Conservation (phyloP, 2,888 invertebrate species). For the Stratiomys singularior region DNA sequence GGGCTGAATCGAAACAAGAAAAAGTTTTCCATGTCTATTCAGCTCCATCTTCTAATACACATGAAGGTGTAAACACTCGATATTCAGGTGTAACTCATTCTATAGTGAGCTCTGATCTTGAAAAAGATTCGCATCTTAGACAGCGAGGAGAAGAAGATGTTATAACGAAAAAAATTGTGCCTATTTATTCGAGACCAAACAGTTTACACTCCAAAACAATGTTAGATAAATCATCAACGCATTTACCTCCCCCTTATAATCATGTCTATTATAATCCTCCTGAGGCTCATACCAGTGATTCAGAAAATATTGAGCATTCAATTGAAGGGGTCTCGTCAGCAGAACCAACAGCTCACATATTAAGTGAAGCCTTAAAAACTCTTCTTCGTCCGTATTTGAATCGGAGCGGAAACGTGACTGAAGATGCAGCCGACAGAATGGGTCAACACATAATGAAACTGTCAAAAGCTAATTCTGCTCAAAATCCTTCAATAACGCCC, state of each 20-base stretch:
- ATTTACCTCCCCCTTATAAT: slow-evolving; percentile 55
- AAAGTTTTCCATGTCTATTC: slow-evolving; percentile 57
- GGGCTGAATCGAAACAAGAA: slow-evolving; percentile 45
- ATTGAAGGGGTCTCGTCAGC: not conserved
- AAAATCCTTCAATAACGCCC: slow-evolving; percentile 44
- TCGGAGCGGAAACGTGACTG: slow-evolving; percentile 58
- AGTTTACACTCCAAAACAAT: not conserved
- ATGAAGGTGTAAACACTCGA: slow-evolving; percentile 53
- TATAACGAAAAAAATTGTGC: slow-evolving; percentile 7
- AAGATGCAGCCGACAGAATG: slow-evolving; percentile 56
- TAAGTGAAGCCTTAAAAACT: slow-evolving; percentile 60
- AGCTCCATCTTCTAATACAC: slow-evolving; percentile 15
- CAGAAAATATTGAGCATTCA: slow-evolving; percentile 16
- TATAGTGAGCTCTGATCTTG: not conserved
- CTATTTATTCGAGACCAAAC: slow-evolving; percentile 28
- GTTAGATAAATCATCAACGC: slow-evolving; percentile 27
- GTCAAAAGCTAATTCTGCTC: slow-evolving; percentile 43
- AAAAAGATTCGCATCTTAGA: not conserved
- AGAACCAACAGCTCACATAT: slow-evolving; percentile 50
- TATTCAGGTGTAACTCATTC: slow-evolving; percentile 62
- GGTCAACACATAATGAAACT: slow-evolving; percentile 61
- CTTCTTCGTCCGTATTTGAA: slow-evolving; percentile 61
- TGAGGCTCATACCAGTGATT: slow-evolving; percentile 40
- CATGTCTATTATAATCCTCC: slow-evolving; percentile 56
- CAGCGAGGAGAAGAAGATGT: not conserved